Base-by-base conservation (phyloP, 1,140 invertebrate genomes). In the Heliconius himera region DNA sequence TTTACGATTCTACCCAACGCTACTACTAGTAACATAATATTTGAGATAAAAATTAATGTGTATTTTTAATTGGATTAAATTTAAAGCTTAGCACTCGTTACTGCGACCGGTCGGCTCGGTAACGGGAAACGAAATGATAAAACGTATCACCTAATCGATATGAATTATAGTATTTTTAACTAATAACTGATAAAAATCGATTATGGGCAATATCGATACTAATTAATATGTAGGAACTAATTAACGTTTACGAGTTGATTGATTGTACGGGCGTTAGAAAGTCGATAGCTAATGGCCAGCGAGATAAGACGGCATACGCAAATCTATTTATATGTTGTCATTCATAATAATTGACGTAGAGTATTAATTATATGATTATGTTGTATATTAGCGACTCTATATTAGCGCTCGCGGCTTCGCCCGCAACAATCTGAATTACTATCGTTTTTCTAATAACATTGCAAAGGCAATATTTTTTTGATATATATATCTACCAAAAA, bases 211-310 rank as follows among this genome's bases (percentile, higher is more conserved):
- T 83, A 79, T 51, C 66, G 78, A 76, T 76, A 72, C 77, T 83
- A 83, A 83, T 83, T 81, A 81, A 71, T 81, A 76, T 74, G 46
- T 79, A 79, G 26, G 66, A 73, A 73, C 76, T 82, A 82, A 82
- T 82, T 82, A 80, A 76, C 56, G 74, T 78, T 76, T 78, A 60
- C 70, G 33, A 26, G 70, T 83, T 80, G 75, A 82, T 75, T 80
- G 79, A 83, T 79, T 75, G 78, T 49, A 60, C 54, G 74, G 26
- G 70, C 60, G 73, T 79, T 79, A 79, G 78, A 79, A 79, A 79
- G 78, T 75, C 73, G 46, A 76, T 76, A 79, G 66, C 9, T 72
- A 66, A 66, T 66, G 60, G 60, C 60, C 46, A 33, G 6, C 8
- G 51, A 73, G 77, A 56, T 74, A 74, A 74, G 41, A 74, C 46